phyloP scores from a whole-genome alignment of 2,113 vertebrate genomes.

The Dromas ardeola region DNA sequence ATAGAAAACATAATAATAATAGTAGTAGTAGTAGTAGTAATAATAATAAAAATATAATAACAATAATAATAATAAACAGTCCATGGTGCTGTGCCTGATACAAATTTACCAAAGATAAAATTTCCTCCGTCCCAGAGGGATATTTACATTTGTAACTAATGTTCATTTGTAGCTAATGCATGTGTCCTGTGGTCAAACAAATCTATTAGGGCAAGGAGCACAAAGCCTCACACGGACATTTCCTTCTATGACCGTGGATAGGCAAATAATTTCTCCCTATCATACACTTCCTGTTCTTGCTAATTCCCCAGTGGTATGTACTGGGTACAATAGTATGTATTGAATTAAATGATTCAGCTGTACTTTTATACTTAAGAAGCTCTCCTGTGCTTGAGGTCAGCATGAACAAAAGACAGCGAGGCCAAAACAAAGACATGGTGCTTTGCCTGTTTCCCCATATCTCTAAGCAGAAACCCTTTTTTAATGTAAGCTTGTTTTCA shows the following conservation, averaged over 20 bases:
- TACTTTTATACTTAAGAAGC: neutral
- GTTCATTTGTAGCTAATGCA: neutral
- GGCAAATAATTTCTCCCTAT: neutral
- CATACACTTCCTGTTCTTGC: neutral
- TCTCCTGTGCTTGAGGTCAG: neutral
- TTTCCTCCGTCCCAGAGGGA: neutral
- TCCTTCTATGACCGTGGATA: neutral
- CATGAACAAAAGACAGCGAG: neutral
- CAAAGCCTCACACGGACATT: neutral
- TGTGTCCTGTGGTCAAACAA: neutral
- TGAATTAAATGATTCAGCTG: neutral
- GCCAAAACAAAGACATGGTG: neutral
- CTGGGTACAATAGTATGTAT: neutral
- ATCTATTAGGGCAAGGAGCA: neutral
- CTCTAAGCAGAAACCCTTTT: neutral
- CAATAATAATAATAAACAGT: neutral
- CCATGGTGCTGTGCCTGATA: neutral
- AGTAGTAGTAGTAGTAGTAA: neutral
- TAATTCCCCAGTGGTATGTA: neutral
- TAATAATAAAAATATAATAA: fast-evolving
- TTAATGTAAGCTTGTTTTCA: neutral
- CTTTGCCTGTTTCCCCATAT: neutral
- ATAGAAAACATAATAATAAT: neutral
- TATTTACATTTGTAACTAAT: neutral
- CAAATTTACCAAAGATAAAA: neutral